Evolutionary conservation across 1,140 invertebrate genomes (phyloP).

Genomic region (Reticulitermes speratus): DNA sequence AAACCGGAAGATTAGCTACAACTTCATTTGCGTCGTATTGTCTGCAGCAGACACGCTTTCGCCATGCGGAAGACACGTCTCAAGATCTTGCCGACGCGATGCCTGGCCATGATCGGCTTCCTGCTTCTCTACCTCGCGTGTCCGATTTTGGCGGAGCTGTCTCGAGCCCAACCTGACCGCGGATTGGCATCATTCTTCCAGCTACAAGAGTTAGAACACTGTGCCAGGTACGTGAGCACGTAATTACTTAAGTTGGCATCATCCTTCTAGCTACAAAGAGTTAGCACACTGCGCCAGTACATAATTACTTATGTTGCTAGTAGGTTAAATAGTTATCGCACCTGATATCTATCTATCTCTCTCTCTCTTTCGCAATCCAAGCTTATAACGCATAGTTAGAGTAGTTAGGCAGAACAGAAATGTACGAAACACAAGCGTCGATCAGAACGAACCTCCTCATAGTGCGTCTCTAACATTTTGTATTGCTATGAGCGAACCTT

Average conservation of each 20-base stretch:
- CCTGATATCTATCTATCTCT: no score
- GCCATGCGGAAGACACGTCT: slow-evolving; percentile 39
- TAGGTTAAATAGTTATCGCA: no score
- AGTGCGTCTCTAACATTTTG: no score
- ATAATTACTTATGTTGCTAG: no score
- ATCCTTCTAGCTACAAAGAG: background rate
- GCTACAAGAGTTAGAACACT: background rate
- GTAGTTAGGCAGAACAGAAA: no score
- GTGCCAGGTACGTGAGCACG: background rate
- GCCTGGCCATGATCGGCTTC: slow-evolving; percentile 37
- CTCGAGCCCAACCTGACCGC: slow-evolving; percentile 27
- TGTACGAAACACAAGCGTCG: no score
- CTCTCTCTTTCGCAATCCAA: no score
- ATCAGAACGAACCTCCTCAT: no score
- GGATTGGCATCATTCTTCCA: background rate
- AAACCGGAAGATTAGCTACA: no score
- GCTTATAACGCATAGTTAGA: no score
- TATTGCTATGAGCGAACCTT: no score
- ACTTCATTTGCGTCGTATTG: no score
- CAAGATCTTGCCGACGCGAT: slow-evolving; percentile 38
- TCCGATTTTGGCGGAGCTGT: slow-evolving; percentile 36
- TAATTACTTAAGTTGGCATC: background rate
- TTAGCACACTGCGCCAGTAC: background rate
- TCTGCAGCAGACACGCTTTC: background rate
- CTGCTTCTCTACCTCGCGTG: slow-evolving; percentile 40